A percentile compares a stretch with the other conserved stretches of the same genome.
These are phyloP conservation scores for Hermaeophaga mercurialis DNA, from an alignment of 2,888 invertebrate genomes.

Conservation along the genomic window DNA sequence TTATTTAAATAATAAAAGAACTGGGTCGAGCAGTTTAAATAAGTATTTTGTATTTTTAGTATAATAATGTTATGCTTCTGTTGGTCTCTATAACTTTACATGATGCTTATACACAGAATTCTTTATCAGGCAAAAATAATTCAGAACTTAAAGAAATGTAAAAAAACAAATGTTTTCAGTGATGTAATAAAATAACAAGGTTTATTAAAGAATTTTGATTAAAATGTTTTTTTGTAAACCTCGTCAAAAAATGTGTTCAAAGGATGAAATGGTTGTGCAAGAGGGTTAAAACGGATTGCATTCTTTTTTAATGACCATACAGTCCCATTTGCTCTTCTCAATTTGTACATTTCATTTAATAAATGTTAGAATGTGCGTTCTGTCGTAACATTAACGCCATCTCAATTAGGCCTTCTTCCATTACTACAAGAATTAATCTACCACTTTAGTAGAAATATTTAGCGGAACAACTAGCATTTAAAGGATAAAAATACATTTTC, in stretches of 20 bases:
- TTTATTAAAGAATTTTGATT: conserved; percentile 17
- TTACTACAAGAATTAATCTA: conserved; percentile 30
- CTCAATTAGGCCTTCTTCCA: conserved; percentile 31
- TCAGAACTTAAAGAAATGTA: too few relatives aligned
- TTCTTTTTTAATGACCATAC: conserved; percentile 28
- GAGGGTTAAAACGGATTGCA: conserved; percentile 22
- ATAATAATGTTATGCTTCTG: too few relatives aligned
- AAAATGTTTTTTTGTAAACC: conserved; percentile 12
- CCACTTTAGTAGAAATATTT: conserved; percentile 30
- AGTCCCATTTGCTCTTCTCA: conserved; percentile 25
- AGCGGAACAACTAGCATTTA: conserved; percentile 23
- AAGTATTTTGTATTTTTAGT: too few relatives aligned
- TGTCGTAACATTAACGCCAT: conserved; percentile 31
- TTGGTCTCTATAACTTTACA: too few relatives aligned
- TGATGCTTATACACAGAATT: too few relatives aligned
- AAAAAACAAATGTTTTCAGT: neutral
- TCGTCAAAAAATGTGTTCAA: conserved; percentile 16
- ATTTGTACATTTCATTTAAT: conserved; percentile 36
- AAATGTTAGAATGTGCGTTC: conserved; percentile 34
- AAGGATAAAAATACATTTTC: conserved; percentile 22
- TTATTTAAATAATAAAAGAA: too few relatives aligned
- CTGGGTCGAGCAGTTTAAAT: too few relatives aligned
- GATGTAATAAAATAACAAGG: conserved; percentile 1
- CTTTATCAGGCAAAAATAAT: too few relatives aligned
- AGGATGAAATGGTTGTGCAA: conserved; percentile 20